Conservation (phyloP, 2,888 invertebrate species). For the Abscondita cerata region DNA sequence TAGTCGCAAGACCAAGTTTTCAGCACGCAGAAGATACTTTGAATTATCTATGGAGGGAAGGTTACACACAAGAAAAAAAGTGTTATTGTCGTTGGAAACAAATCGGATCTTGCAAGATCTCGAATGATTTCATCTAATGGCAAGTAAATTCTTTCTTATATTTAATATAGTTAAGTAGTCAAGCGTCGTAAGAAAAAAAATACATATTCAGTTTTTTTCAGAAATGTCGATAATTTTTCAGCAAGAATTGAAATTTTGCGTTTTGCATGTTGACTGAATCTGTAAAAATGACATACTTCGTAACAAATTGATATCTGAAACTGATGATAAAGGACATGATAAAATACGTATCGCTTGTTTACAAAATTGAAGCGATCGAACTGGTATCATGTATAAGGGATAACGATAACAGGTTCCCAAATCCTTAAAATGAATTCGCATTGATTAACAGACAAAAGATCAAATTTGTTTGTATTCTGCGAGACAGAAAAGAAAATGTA, state of each 20-base stretch:
- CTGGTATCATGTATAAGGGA: no score
- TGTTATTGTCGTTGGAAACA: conserved; percentile 92
- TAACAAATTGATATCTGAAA: no score
- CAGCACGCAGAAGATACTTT: conserved; percentile 84
- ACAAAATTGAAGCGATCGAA: no score
- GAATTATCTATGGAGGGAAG: conserved; percentile 84
- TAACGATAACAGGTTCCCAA: conserved; percentile 2
- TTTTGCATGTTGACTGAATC: no score
- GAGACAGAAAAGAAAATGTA: conserved; percentile 4
- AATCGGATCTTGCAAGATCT: conserved; percentile 89
- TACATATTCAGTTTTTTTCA: no score
- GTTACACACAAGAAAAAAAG: conserved; percentile 82
- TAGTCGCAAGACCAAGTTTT: conserved; percentile 85
- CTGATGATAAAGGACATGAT: no score
- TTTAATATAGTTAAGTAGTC: no score
- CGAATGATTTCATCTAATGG: conserved; percentile 84
- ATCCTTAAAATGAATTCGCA: neutral
- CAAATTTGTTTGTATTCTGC: neutral
- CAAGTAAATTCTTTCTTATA: conserved; percentile 57
- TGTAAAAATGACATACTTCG: no score
- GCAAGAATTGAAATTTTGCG: no score
- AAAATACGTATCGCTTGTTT: no score
- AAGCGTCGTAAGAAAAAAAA: no score
- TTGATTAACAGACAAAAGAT: conserved; percentile 5
- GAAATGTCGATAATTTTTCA: no score